phyloP scores from a whole-genome alignment of 1,140 invertebrate species.

The Antheraea mylitta region DNA sequence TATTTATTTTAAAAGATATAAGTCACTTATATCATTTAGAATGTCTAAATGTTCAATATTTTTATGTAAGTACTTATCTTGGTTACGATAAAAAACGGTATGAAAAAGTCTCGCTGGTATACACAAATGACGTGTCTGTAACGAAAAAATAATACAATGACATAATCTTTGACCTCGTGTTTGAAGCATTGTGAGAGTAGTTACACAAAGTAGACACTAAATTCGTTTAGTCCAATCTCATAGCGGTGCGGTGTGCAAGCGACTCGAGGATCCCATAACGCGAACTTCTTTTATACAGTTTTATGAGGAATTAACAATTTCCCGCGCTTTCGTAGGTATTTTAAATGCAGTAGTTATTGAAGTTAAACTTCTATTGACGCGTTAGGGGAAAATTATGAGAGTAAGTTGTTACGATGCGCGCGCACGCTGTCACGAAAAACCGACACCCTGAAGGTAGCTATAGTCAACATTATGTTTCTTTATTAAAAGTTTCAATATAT shows the following conservation, averaged over 20 bases:
- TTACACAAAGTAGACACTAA: background rate
- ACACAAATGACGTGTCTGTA: background rate
- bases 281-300: background rate
- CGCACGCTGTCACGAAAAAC: too few species aligned
- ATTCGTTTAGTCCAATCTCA: constrained; percentile 6
- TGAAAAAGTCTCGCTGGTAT: background rate
- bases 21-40: too few species aligned
- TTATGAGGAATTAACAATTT: too few species aligned
- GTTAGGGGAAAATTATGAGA: too few species aligned
- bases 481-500: too few species aligned
- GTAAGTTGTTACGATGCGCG: too few species aligned
- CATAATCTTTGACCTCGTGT: constrained; percentile 9
- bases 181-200: constrained; percentile 2
- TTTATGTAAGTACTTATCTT: background rate
- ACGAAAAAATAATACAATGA: background rate
- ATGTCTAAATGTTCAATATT: background rate
- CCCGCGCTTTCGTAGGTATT: too few species aligned
- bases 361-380: too few species aligned
- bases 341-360: too few species aligned
- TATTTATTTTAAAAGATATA: too few species aligned
- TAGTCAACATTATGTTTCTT: too few species aligned
- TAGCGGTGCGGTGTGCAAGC: background rate
- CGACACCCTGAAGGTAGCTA: too few species aligned
- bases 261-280: background rate
- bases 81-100: background rate